A percentile compares a stretch with the other conserved stretches of the same genome.
These are phyloP conservation scores for Calephelis perditalis DNA, from an alignment of 2,888 invertebrate species.

Conservation along the genomic window DNA sequence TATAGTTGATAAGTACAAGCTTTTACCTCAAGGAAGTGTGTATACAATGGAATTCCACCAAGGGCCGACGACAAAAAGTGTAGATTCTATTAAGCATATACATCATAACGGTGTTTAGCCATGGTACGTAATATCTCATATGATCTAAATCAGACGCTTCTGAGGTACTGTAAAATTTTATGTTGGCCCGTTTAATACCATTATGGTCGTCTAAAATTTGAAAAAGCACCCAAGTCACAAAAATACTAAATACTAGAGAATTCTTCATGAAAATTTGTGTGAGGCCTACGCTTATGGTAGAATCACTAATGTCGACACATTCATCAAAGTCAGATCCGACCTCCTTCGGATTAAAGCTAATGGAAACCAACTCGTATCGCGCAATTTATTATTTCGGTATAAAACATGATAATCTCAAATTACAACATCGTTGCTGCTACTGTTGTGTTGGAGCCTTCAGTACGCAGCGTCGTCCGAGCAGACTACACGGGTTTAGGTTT, in stretches of 20 bases:
- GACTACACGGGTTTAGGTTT: no score
- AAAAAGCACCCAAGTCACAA: not conserved
- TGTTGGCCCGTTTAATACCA: no score
- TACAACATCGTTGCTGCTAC: not conserved
- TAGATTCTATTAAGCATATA: no score
- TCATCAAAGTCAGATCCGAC: slow-evolving; percentile 20
- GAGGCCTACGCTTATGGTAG: slow-evolving; percentile 13
- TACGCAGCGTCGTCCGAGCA: no score
- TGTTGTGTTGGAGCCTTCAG: not conserved
- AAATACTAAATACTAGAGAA: not conserved
- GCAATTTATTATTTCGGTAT: slow-evolving; percentile 19
- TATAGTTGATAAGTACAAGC: no score
- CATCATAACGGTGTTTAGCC: no score
- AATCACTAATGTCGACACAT: slow-evolving; percentile 19
- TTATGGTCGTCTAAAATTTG: not conserved
- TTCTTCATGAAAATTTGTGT: slow-evolving; percentile 7
- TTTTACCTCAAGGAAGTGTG: no score
- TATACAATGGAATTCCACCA: no score
- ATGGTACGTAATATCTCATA: no score
- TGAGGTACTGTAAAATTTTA: no score
- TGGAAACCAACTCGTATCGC: slow-evolving; percentile 17
- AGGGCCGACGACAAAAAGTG: no score
- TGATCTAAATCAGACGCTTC: no score
- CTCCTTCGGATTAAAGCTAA: slow-evolving; percentile 19
- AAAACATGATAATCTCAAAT: slow-evolving; percentile 14